Base-by-base conservation (phyloP, 2,797 vertebrate genomes). In the Hippocampus kuda region DNA sequence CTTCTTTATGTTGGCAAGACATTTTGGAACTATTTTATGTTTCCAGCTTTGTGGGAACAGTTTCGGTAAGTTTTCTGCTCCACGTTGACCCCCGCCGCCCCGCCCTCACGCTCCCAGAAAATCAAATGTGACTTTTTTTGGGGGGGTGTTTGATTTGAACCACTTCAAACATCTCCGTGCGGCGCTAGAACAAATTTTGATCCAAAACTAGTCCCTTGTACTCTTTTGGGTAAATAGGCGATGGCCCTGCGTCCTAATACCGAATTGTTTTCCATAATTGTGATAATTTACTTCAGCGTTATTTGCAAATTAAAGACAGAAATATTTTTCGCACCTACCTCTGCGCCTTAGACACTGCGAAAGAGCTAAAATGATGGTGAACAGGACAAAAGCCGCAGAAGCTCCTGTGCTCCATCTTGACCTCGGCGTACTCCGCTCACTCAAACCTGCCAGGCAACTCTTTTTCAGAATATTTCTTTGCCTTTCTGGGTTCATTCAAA, bases 401-500 rank as follows among this genome's bases (percentile, higher is more conserved):
- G 84, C 89, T 66, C 84, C 86, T 0, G 87, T 88, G 74, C 91
- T 85, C 91, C 90, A 91, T 87, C 90, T 87, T 0, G 86, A 90
- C 68, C 90, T 83, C 79, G 79, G 81, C 66, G 68, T 70, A 1
- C 79, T 77, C 51, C 64, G 74, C 65, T 86, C 80, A 67, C 82
- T 76, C 74, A 74, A 78, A 83, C 81, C 91, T 91, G 79, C 65
- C 70, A 64, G 67, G 51, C 26, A 68, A 68, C 68, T 10, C 4
- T 44, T 41, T 41, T 20, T 54, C n/a, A 22, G 22, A 20, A 61
- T 13, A 5, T n/a, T n/a, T 30, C 0, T 34, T 51, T 26, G 57
- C 1, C 2, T 18, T 42, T 9, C 3, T 20, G 6, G 2, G 42
- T 66, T 69, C 27, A 27, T 1, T 46, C 0, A 70, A 2, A 24